These are phyloP conservation scores for Eptesicus fuscus DNA, from an alignment of 2,113 vertebrate species.

Conservation along the genomic window DNA sequence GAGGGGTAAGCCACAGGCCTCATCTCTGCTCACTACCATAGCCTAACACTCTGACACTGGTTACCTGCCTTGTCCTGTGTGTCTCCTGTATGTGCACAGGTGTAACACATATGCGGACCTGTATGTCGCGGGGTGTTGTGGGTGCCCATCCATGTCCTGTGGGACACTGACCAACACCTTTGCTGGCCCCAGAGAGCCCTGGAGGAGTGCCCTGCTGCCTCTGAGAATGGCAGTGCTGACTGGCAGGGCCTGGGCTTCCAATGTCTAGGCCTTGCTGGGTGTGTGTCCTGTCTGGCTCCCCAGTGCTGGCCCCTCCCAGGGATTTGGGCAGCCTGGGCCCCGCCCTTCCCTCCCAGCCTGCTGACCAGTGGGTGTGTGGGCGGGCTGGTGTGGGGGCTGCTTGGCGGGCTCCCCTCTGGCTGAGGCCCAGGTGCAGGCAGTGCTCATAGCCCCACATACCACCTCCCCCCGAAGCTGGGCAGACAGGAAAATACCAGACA, in stretches of 20 bases:
- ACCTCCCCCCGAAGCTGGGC: constrained; percentile 51
- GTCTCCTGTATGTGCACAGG: background rate
- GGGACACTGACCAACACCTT: background rate
- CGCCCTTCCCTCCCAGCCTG: constrained; percentile 35
- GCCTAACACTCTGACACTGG: background rate
- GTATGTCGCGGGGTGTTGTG: background rate
- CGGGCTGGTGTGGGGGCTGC: constrained; percentile 51
- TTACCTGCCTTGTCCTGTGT: background rate
- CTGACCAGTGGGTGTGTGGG: background rate
- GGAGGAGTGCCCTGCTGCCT: background rate
- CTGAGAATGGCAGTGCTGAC: background rate
- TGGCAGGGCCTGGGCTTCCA: background rate
- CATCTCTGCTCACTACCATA: background rate
- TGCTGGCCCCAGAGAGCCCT: background rate
- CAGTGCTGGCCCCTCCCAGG: constrained; percentile 26
- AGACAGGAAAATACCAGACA: constrained; percentile 78
- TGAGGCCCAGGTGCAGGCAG: constrained; percentile 72
- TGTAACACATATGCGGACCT: background rate
- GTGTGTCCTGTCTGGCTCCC: constrained; percentile 47
- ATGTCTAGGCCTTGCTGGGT: background rate
- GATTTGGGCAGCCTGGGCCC: constrained; percentile 24
- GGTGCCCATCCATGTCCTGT: background rate
- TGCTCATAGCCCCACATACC: constrained; percentile 31
- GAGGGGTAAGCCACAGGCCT: background rate
- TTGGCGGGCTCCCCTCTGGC: constrained; percentile 68